Percentiles rank a stretch among this genome's conserved stretches.
phyloP scores from a whole-genome alignment of 2,797 vertebrate genomes.

The Sebastes hubbsi region DNA sequence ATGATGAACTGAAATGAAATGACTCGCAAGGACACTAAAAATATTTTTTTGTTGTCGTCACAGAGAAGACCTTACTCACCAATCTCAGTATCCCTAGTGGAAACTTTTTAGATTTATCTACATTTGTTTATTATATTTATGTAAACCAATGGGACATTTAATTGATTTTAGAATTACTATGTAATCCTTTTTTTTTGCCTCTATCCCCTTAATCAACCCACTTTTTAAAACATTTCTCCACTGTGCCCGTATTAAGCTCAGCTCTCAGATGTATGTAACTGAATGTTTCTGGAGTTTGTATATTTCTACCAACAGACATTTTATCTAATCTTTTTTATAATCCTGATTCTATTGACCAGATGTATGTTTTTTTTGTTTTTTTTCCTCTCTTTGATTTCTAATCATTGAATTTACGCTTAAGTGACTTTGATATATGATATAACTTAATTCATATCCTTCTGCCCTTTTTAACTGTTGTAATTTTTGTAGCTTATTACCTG shows the following conservation, averaged over 20 bases:
- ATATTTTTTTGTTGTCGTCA: constrained; percentile 74
- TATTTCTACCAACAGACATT: constrained; percentile 83
- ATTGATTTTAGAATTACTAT: constrained; percentile 80
- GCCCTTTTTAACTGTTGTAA: constrained; percentile 59
- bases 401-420: constrained; percentile 74
- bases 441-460: constrained; percentile 71
- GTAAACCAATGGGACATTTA: constrained; percentile 85
- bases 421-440: constrained; percentile 74
- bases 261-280: constrained; percentile 91
- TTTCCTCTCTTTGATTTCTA: constrained; percentile 70
- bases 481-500: constrained; percentile 52
- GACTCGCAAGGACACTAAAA: constrained; percentile 82
- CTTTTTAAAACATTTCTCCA: constrained; percentile 60
- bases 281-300: constrained; percentile 88
- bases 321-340: constrained; percentile 83
- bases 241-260: constrained; percentile 73
- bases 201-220: constrained; percentile 58
- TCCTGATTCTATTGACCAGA: constrained; percentile 79
- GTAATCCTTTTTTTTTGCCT: constrained; percentile 64
- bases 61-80: constrained; percentile 86
- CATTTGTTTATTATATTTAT: constrained; percentile 92
- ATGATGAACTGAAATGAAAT: constrained; percentile 77
- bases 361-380: constrained; percentile 58
- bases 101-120: constrained; percentile 89
- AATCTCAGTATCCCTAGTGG: constrained; percentile 83